Evolutionary conservation across 2,113 vertebrate genomes (phyloP).

Genomic region (Gavialis gangeticus): DNA sequence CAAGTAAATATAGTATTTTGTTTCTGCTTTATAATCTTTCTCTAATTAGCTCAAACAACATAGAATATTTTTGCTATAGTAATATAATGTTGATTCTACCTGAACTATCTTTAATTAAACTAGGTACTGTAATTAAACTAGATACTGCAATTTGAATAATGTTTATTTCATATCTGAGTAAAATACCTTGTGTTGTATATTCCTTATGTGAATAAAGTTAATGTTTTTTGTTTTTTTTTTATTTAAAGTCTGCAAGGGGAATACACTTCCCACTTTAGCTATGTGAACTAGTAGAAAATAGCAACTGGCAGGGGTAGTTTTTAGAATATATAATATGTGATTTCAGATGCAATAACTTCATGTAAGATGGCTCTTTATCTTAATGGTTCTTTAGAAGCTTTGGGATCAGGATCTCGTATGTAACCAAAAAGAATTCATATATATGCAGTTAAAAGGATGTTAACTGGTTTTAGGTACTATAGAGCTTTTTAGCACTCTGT

Average conservation of each 20-base stretch:
- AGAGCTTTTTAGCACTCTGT: neutral
- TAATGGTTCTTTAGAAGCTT: neutral
- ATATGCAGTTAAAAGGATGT: accelerated
- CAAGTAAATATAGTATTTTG: too few species aligned
- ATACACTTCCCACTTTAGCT: neutral
- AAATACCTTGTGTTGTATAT: too few species aligned
- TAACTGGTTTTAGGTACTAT: neutral
- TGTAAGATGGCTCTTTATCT: neutral
- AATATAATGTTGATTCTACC: too few species aligned
- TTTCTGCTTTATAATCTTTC: too few species aligned
- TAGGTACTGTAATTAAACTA: too few species aligned
- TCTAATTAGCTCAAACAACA: too few species aligned
- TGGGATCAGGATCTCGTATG: neutral
- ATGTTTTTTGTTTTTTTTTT: neutral
- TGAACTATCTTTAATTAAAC: too few species aligned
- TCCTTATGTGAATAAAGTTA: neutral
- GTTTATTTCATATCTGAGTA: too few species aligned
- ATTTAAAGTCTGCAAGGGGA: neutral
- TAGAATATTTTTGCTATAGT: too few species aligned
- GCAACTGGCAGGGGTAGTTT: neutral
- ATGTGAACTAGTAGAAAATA: neutral
- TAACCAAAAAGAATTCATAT: neutral
- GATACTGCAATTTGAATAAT: too few species aligned
- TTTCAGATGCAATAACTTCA: neutral
- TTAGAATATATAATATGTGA: neutral